These are phyloP conservation scores for Poeciliopsis prolifica DNA, from an alignment of 2,113 vertebrate species.

Conservation along the genomic window DNA sequence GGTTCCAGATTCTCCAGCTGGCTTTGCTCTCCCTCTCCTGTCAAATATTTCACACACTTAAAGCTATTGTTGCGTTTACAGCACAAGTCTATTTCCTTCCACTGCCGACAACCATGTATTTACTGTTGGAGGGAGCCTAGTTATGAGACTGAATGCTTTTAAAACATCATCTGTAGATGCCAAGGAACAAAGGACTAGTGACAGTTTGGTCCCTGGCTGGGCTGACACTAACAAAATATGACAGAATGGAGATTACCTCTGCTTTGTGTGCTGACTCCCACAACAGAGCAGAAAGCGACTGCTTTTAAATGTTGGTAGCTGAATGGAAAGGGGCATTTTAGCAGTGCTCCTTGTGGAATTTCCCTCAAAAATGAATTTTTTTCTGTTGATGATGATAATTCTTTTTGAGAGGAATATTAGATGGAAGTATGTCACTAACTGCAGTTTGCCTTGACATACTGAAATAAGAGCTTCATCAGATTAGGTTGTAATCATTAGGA, in stretches of 20 bases:
- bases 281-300: slow-evolving; percentile 29
- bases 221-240: slow-evolving; percentile 60
- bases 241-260: slow-evolving; percentile 58
- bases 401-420: not conserved
- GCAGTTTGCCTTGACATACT: not conserved
- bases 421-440: not conserved
- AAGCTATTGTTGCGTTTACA: slow-evolving; percentile 28
- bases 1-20: slow-evolving; percentile 2
- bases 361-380: not conserved
- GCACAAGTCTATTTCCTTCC: slow-evolving; percentile 1
- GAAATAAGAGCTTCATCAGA: not conserved
- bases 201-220: slow-evolving; percentile 19
- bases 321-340: slow-evolving; percentile 1
- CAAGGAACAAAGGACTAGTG: slow-evolving; percentile 36
- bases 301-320: slow-evolving; percentile 25
- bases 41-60: slow-evolving; percentile 22
- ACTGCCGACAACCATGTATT: slow-evolving; percentile 13
- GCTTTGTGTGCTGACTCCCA: slow-evolving; percentile 60
- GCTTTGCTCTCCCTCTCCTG: slow-evolving; percentile 2
- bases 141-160: slow-evolving; percentile 32
- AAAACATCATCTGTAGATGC: slow-evolving; percentile 49
- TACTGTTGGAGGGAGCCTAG: slow-evolving; percentile 21
- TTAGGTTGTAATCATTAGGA: not conserved
- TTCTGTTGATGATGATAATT: not conserved
- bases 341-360: not conserved